A percentile compares a stretch with the other conserved stretches of the same genome.
Conservation (phyloP, 2,888 invertebrate species). For the Hesperia comma region DNA sequence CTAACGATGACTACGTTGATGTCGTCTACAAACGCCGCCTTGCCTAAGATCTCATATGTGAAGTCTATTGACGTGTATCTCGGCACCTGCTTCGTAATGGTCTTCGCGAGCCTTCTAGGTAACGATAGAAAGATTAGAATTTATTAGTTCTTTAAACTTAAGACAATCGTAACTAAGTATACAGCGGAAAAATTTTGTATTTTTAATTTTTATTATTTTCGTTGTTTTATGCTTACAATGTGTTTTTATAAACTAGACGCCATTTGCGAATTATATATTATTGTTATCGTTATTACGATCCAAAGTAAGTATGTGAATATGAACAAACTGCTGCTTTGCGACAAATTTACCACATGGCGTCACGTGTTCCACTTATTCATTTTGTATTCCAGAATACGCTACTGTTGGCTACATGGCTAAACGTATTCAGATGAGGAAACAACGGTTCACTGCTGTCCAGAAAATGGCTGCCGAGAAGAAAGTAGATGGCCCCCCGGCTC, state of each 20-base stretch:
- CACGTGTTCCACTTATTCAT: constrained; percentile 30
- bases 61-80: constrained; percentile 98
- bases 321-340: constrained; percentile 41
- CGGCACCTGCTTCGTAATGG: constrained; percentile 99
- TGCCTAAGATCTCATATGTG: constrained; percentile 99
- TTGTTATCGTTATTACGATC: not conserved
- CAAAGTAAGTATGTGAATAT: not conserved
- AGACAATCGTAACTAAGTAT: not conserved
- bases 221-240: not conserved
- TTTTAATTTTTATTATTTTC: not conserved
- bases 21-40: constrained; percentile 97
- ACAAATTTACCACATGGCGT: constrained; percentile 4
- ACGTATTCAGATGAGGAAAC: constrained; percentile 97
- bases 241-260: constrained; percentile 1
- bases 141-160: not conserved
- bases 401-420: constrained; percentile 99
- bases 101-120: constrained; percentile 98
- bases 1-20: constrained; percentile 99
- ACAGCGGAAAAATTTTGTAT: not conserved
- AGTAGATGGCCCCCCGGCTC: constrained; percentile 89
- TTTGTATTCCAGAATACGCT: constrained; percentile 92
- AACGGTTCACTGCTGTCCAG: constrained; percentile 93
- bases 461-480: constrained; percentile 96
- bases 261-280: not conserved
- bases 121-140: constrained; percentile 55